phyloP scores from a whole-genome alignment of 2,113 vertebrate species.

The Egretta garzetta region DNA sequence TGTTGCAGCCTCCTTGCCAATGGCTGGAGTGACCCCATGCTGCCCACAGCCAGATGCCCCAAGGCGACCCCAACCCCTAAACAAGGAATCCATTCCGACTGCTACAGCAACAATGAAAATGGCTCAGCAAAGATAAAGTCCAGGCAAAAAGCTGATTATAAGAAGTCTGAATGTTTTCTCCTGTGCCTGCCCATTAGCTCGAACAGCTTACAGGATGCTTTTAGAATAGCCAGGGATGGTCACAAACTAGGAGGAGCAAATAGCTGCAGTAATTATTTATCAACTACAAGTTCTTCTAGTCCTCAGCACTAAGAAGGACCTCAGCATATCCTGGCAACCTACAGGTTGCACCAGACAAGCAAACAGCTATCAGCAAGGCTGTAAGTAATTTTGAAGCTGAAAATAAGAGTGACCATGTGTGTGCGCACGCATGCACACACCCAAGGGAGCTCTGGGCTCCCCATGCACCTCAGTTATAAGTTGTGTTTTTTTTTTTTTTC shows the following conservation, averaged over 20 bases:
- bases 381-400: background rate
- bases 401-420: background rate
- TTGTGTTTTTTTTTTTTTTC: background rate
- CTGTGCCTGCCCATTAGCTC: background rate
- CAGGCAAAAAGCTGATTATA: background rate
- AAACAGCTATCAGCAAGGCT: background rate
- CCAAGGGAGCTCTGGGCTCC: background rate
- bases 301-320: background rate
- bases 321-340: background rate
- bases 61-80: background rate
- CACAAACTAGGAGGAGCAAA: background rate
- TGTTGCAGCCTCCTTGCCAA: background rate
- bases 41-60: background rate
- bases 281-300: background rate
- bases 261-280: background rate
- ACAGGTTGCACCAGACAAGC: background rate
- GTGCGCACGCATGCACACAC: background rate
- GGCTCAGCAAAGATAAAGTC: background rate
- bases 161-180: background rate
- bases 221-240: background rate
- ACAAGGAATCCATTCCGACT: background rate
- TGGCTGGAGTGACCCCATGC: background rate
- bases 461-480: background rate
- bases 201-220: background rate
- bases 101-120: background rate